Conservation (phyloP, 2,797 vertebrate species). For the Pangasius larnaudii region DNA sequence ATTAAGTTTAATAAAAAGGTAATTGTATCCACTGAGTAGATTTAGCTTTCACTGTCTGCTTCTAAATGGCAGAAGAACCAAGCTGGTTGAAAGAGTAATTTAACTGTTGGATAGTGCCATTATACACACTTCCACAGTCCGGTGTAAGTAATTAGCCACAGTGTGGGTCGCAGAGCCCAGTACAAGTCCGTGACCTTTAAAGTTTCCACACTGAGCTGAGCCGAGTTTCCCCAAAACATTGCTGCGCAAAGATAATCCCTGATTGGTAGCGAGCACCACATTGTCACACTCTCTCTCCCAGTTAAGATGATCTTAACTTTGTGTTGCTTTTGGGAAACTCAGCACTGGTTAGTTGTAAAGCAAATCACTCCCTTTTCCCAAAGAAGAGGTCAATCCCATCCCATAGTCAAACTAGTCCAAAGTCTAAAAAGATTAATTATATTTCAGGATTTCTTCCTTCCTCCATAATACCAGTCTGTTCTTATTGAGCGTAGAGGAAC, state of each 20-base stretch:
- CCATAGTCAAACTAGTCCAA: not conserved
- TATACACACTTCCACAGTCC: not conserved
- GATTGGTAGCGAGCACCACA: not conserved
- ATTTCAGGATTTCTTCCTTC: not conserved
- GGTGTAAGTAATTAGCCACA: not conserved
- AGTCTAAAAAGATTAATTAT: too few relatives aligned
- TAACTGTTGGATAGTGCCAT: not conserved
- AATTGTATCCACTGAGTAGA: not conserved
- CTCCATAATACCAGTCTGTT: not conserved
- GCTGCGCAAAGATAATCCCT: not conserved
- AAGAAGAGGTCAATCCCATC: too few relatives aligned
- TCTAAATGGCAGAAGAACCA: not conserved
- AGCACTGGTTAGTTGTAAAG: too few relatives aligned
- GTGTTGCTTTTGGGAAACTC: not conserved
- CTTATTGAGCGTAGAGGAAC: not conserved
- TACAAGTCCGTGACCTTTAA: not conserved
- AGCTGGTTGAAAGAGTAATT: not conserved
- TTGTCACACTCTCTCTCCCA: not conserved
- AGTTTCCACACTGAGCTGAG: not conserved
- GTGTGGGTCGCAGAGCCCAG: not conserved
- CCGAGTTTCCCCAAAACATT: not conserved
- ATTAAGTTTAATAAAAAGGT: not conserved
- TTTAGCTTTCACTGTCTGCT: not conserved
- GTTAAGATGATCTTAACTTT: too few relatives aligned
- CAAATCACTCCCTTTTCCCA: too few relatives aligned